Evolutionary conservation across 2,113 vertebrate species (phyloP), one percentile per base, ranked within the genome.

Genomic region (Apeltes quadracus): DNA sequence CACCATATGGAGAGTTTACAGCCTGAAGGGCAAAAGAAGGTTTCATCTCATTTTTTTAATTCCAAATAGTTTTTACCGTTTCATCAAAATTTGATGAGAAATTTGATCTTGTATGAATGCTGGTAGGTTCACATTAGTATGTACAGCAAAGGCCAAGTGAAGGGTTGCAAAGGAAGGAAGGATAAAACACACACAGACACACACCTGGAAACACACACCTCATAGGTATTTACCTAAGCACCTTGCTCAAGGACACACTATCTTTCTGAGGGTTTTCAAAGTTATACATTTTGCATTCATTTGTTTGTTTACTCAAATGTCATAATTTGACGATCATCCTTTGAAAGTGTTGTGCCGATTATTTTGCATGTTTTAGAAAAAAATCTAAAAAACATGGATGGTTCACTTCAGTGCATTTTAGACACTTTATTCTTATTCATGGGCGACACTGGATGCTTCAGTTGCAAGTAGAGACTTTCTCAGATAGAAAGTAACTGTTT

Each of bases 21-120:
- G 79, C 61, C 54, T 75, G 72, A 82, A 69, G 81, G 82, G 53
- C 58, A 75, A 83, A 78, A 74, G 81, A 71, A 73, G 54, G 44
- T 57, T 81, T 77, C 57, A 51, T 72, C 68, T 78, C 48, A 51
- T 78, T 53, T 84, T 82, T 34, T 55, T 78, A 70, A 76, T 82
- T 66, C 18, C 25, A 80, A 82, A 84, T 77, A 78, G 69, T 72
- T 88, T 75, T 85, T 74, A 87, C 90, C 82, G 86, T 87, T 75
- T 73, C 62, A 65, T 54, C 71, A 57, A 78, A 75, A 81, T 67
- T 34, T n/a, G 5, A 53, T 80, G 59, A 55, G 32, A 76, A 75
- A 75, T 72, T 29, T 62, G 64, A 66, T 7, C 23, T 68, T 15
- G 62, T 61, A 74, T 81, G 68, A 54, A 14, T 58, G 54, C 61